These are phyloP conservation scores for Scomberomorus guttatus DNA, from an alignment of 2,797 vertebrate genomes.

Conservation along the genomic window DNA sequence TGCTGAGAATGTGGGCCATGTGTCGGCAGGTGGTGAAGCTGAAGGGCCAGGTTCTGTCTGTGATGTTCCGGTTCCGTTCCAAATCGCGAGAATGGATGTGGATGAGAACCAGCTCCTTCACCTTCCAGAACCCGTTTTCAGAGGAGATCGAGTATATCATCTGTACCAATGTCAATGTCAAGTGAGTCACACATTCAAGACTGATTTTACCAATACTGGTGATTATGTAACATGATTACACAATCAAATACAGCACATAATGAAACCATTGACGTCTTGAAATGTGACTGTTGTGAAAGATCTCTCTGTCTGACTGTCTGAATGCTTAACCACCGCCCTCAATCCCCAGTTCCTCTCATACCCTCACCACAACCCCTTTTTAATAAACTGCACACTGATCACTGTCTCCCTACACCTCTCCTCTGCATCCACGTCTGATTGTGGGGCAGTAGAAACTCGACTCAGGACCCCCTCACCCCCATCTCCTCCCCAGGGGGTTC, in stretches of 20 bases:
- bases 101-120: constrained; percentile 98
- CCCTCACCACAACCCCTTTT: constrained; percentile 11
- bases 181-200: constrained; percentile 86
- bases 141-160: constrained; percentile 99
- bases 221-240: constrained; percentile 41
- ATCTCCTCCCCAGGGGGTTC: constrained; percentile 89
- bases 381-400: constrained; percentile 62
- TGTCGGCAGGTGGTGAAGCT: constrained; percentile 93
- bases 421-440: constrained; percentile 80
- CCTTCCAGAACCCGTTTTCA: constrained; percentile 99
- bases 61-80: constrained; percentile 97
- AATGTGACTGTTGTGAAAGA: constrained; percentile 49
- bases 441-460: constrained; percentile 89
- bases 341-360: constrained; percentile 42
- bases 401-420: constrained; percentile 68
- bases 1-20: constrained; percentile 41
- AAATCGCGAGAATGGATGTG: constrained; percentile 95
- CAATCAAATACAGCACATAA: constrained; percentile 26
- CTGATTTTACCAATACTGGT: neutral
- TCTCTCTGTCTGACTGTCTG: constrained; percentile 20
- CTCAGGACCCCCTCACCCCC: constrained; percentile 92
- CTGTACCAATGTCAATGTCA: constrained; percentile 98
- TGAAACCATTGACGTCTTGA: constrained; percentile 30
- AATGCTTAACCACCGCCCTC: constrained; percentile 34
- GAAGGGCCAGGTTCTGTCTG: constrained; percentile 97